phyloP scores from a whole-genome alignment of 2,113 vertebrate genomes.

The Monarcha castaneiventris region DNA sequence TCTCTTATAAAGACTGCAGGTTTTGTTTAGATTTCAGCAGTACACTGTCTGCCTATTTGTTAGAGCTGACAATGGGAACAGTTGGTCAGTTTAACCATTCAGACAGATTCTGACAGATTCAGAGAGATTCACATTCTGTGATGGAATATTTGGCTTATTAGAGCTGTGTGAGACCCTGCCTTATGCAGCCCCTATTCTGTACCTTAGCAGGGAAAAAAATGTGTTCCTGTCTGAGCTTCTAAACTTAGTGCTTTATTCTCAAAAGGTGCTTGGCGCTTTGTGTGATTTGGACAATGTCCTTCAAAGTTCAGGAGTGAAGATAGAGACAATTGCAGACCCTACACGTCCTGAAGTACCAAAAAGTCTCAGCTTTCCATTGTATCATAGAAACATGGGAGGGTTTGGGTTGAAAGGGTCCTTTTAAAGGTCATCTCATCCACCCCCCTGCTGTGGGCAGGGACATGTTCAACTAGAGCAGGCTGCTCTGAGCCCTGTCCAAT shows the following conservation, averaged over 20 bases:
- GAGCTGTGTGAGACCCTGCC: not conserved
- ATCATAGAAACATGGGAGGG: not conserved
- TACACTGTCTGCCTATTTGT: constrained; percentile 55
- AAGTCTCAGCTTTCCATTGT: not conserved
- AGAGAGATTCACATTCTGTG: not conserved
- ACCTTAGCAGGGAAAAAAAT: not conserved
- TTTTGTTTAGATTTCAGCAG: constrained; percentile 71
- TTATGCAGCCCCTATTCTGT: not conserved
- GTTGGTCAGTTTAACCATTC: constrained; percentile 27
- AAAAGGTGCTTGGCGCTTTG: not conserved
- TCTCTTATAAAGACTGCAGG: constrained; percentile 31
- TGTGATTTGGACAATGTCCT: not conserved
- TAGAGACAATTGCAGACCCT: not conserved
- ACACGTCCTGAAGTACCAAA: not conserved
- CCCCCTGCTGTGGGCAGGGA: not conserved
- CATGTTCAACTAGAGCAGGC: not conserved
- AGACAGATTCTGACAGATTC: constrained; percentile 32
- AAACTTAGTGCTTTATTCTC: not conserved
- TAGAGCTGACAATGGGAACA: constrained; percentile 51
- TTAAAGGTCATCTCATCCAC: not conserved
- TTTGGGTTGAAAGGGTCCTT: not conserved
- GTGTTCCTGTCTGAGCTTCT: not conserved
- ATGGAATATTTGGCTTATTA: constrained; percentile 12
- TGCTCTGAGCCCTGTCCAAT: not conserved
- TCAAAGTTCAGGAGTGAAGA: not conserved